A percentile compares a stretch with the other conserved stretches of the same genome.
These are phyloP conservation scores for Amphimedon queenslandica DNA, from an alignment of 37 sponge, comb jelly and placozoan genomes.

Conservation along the genomic window DNA sequence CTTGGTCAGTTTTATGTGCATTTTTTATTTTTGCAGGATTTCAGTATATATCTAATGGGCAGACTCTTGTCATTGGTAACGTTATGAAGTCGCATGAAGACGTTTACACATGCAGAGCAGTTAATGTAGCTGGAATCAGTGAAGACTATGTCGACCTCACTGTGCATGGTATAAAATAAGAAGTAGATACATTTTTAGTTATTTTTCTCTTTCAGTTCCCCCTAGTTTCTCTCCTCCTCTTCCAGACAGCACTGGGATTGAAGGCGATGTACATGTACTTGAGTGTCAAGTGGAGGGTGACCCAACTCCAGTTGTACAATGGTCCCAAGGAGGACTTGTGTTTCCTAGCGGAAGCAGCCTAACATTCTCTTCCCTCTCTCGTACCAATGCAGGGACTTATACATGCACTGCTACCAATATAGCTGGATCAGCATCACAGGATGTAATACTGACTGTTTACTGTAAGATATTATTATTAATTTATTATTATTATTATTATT, in stretches of 20 bases:
- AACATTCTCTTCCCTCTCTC: slow-evolving; percentile 1
- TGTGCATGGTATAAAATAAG: slow-evolving; percentile 26
- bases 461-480: slow-evolving; percentile 21
- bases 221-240: slow-evolving; percentile 20
- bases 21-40: neutral
- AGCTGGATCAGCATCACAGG: neutral
- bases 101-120: slow-evolving; percentile 37
- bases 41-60: neutral
- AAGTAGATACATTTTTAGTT: neutral
- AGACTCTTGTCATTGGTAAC: slow-evolving; percentile 1
- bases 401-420: slow-evolving; percentile 44
- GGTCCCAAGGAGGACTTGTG: slow-evolving; percentile 13
- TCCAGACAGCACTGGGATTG: slow-evolving; percentile 9
- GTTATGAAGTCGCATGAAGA: slow-evolving; percentile 20
- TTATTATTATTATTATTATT: neutral
- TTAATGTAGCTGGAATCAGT: slow-evolving; percentile 27
- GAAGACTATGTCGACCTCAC: slow-evolving; percentile 7
- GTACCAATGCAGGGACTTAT: slow-evolving; percentile 39
- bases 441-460: slow-evolving; percentile 24
- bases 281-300: slow-evolving; percentile 32
- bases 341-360: slow-evolving; percentile 5
- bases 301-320: slow-evolving; percentile 28
- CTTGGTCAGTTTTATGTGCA: neutral
- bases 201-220: slow-evolving; percentile 23
- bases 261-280: slow-evolving; percentile 21